phyloP scores from a whole-genome alignment of 2,888 invertebrate species.

The Dicyrtomina minuta region DNA sequence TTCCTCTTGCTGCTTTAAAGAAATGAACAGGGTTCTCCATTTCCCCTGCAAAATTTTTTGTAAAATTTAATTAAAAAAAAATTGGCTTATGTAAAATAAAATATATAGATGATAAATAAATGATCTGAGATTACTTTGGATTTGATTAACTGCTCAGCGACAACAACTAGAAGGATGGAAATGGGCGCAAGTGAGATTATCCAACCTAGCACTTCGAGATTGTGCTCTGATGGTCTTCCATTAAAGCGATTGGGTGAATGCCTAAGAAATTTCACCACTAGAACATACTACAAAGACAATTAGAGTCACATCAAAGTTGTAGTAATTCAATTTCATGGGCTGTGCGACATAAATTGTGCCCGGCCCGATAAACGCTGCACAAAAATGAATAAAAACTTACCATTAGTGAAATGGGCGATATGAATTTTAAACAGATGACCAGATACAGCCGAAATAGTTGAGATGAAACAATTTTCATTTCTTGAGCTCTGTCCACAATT shows the following conservation, averaged over 20 bases:
- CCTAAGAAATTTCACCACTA: neutral
- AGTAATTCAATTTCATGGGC: neutral
- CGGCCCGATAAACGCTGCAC: too few relatives aligned
- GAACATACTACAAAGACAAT: constrained; percentile 1
- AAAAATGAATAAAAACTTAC: neutral
- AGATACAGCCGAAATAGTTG: constrained; percentile 20
- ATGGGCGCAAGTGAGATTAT: neutral
- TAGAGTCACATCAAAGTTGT: neutral
- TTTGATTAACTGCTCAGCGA: neutral
- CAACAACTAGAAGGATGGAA: neutral
- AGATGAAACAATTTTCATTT: constrained; percentile 34
- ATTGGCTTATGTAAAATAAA: neutral
- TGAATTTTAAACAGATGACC: constrained; percentile 11
- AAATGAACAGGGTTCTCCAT: neutral
- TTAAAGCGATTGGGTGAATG: constrained; percentile 15
- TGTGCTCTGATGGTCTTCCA: neutral
- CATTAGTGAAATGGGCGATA: constrained; percentile 1
- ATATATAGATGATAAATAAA: neutral
- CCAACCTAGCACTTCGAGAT: constrained; percentile 2
- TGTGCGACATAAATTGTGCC: too few relatives aligned
- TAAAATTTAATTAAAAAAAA: neutral
- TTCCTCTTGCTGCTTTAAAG: neutral
- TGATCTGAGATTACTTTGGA: neutral
- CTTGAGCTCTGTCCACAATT: constrained; percentile 40
- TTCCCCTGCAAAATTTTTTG: neutral